A percentile compares a stretch with the other conserved stretches of the same genome.
Conservation (phyloP, 2,113 vertebrate species). For the Chascanopsetta lugubris region DNA sequence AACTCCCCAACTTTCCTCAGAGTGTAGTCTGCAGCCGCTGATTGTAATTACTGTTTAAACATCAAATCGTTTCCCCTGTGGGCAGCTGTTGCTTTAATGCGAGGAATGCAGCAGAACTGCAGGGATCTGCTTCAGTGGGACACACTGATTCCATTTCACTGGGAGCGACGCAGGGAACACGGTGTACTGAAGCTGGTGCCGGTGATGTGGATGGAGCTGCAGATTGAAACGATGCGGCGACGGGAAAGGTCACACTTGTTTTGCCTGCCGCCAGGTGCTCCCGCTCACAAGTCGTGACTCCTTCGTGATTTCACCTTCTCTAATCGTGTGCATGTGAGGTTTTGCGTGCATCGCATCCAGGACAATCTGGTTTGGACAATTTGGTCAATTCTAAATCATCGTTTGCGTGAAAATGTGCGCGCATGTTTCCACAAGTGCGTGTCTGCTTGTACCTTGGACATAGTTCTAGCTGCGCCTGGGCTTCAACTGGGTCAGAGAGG, state of each 20-base stretch:
- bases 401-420: too few species aligned
- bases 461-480: too few species aligned
- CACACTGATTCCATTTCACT: constrained; percentile 32
- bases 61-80: constrained; percentile 16
- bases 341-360: too few species aligned
- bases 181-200: constrained; percentile 7
- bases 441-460: too few species aligned
- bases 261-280: background rate
- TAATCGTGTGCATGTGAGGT: too few species aligned
- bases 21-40: background rate
- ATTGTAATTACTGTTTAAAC: constrained; percentile 3
- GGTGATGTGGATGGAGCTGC: constrained; percentile 10
- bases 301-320: too few species aligned
- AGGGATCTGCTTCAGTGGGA: constrained; percentile 14
- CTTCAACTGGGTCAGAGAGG: too few species aligned
- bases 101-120: constrained; percentile 25
- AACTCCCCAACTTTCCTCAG: background rate
- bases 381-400: too few species aligned
- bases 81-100: constrained; percentile 31
- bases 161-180: constrained; percentile 28
- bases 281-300: background rate
- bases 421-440: too few species aligned
- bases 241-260: background rate
- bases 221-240: constrained; percentile 9
- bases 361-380: too few species aligned